phyloP scores from a whole-genome alignment of 2,113 vertebrate species.

The Heteronetta atricapilla region DNA sequence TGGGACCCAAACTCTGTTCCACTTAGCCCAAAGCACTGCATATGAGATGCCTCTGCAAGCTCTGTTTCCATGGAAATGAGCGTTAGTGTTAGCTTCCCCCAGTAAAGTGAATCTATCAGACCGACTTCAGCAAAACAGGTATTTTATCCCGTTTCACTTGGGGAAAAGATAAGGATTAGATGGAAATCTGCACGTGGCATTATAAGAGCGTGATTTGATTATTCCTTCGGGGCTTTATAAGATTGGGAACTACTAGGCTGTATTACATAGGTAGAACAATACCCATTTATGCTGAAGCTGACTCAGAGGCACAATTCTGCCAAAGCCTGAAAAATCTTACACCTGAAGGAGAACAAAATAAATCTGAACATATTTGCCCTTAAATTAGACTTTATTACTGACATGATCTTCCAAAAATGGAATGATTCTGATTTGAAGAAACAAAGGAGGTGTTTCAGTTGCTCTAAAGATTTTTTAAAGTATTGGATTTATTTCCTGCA shows the following conservation, averaged over 20 bases:
- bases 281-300: conserved; percentile 29
- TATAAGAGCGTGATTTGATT: conserved; percentile 28
- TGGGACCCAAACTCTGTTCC: conserved; percentile 42
- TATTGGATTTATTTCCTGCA: conserved; percentile 5
- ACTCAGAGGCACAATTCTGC: not conserved
- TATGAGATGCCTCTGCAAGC: conserved; percentile 45
- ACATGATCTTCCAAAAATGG: not conserved
- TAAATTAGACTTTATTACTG: not conserved
- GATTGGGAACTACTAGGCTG: not conserved
- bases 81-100: not conserved
- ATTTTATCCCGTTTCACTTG: conserved; percentile 36
- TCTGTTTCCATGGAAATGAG: conserved; percentile 72
- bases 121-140: conserved; percentile 19
- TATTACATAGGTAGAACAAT: not conserved
- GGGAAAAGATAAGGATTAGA: conserved; percentile 38
- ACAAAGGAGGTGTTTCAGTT: not conserved
- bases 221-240: not conserved
- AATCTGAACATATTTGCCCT: not conserved
- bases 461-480: not conserved
- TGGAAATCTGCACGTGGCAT: conserved; percentile 37
- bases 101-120: not conserved
- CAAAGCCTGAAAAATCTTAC: conserved; percentile 29
- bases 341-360: not conserved
- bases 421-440: not conserved
- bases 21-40: conserved; percentile 55